Percentiles rank a stretch among this genome's conserved stretches.
Conservation (phyloP, 2,888 invertebrate species). For the Mycalesis mineus region DNA sequence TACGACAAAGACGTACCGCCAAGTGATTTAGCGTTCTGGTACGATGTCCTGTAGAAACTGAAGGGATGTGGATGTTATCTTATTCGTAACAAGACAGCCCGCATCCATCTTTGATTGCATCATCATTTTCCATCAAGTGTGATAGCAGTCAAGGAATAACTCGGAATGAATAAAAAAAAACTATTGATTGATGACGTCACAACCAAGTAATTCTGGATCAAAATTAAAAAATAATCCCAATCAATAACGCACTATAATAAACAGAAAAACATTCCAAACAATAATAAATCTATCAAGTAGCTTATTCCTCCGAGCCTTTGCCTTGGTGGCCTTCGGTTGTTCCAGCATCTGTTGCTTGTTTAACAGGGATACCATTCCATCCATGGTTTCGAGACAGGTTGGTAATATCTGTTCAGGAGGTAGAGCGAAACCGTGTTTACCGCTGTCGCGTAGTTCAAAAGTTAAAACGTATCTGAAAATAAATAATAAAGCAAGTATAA, state of each 20-base stretch:
- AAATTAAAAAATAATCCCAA: slow-evolving; percentile 16
- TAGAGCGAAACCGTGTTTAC: slow-evolving; percentile 81
- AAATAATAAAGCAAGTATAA: neutral
- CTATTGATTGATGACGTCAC: too few species aligned
- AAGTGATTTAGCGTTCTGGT: too few species aligned
- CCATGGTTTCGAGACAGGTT: slow-evolving; percentile 79
- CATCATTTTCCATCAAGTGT: too few species aligned
- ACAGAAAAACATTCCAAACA: slow-evolving; percentile 40
- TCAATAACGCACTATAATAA: slow-evolving; percentile 46
- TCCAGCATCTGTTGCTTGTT: neutral
- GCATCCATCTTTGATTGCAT: too few species aligned
- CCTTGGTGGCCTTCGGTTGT: neutral
- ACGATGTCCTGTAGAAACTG: too few species aligned
- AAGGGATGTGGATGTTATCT: too few species aligned
- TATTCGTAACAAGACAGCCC: too few species aligned
- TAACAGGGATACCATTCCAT: slow-evolving; percentile 58
- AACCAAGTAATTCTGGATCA: too few species aligned
- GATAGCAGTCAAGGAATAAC: too few species aligned
- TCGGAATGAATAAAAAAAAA: too few species aligned
- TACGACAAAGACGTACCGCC: too few species aligned
- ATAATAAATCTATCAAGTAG: slow-evolving; percentile 37
- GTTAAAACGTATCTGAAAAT: slow-evolving; percentile 76
- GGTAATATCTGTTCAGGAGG: slow-evolving; percentile 81
- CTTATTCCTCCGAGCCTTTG: slow-evolving; percentile 13
- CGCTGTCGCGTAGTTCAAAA: slow-evolving; percentile 82